Evolutionary conservation across 2,888 invertebrate species (phyloP), one percentile per base, ranked within the genome.

Genomic region (Dicyrtoma fusca): DNA sequence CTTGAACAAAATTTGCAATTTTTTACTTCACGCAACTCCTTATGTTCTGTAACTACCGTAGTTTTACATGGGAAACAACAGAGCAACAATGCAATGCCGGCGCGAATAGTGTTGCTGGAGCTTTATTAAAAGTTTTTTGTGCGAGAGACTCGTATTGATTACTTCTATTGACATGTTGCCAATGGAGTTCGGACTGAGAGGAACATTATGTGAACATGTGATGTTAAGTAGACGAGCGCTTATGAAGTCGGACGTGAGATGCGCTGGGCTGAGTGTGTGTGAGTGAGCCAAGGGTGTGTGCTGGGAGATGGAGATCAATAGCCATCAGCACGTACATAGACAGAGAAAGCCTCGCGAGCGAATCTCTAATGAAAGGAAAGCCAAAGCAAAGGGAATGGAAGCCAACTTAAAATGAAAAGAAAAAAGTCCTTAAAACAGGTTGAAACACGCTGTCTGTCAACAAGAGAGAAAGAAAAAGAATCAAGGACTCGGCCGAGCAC

Each of bases 11-110:
- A n/a, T n/a, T n/a, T n/a, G n/a, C n/a, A n/a, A n/a, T n/a, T n/a
- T n/a, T n/a, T n/a, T n/a, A n/a, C n/a, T n/a, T n/a, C n/a, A n/a
- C n/a, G n/a, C n/a, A n/a, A n/a, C n/a, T n/a, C n/a, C n/a, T n/a
- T n/a, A n/a, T n/a, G n/a, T n/a, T n/a, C n/a, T n/a, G n/a, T n/a
- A n/a, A n/a, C n/a, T n/a, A n/a, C n/a, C n/a, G n/a, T n/a, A n/a
- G n/a, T n/a, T n/a, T n/a, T n/a, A 49, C 49, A 49, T 49, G 49
- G 45, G 45, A 45, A 45, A 45, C n/a, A n/a, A n/a, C n/a, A n/a
- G n/a, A n/a, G n/a, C n/a, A n/a, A n/a, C n/a, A n/a, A n/a, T n/a
- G n/a, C n/a, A n/a, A n/a, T n/a, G n/a, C 45, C 10, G 45, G 45
- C 10, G 45, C 8, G 8, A 13, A 45, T 8, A 45, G 13, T 14